Base-by-base conservation (phyloP, 2,797 vertebrate species). In the Molossus molossus region DNA sequence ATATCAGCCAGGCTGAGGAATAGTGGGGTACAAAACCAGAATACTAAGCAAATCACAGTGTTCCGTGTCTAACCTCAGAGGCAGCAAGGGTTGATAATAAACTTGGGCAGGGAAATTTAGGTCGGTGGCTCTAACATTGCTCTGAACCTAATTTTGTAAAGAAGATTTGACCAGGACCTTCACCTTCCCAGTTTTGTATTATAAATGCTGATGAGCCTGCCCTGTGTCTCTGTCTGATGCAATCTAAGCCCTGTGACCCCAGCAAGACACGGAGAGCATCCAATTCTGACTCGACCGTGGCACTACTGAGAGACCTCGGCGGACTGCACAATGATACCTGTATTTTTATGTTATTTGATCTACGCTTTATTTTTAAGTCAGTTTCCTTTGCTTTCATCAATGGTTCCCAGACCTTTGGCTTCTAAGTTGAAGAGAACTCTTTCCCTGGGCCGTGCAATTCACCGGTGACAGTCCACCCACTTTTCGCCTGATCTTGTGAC, bases 321-420 rank as follows among this genome's bases (percentile, higher is more conserved):
- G 1, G 70, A 64, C 0, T 55, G 21, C 55, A 18, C 21, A 37
- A 27, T 3, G 33, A 53, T 29, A 45, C 2, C 23, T 57, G 18
- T 10, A 15, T 40, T 75, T 80, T 48, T 21, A 45, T 83, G 10
- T 58, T 50, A 53, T 57, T 45, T 84, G 57, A 85, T n/a, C 14
- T 65, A 83, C 33, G 67, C 29, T 18, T 86, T 81, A n/a, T 72
- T 89, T 92, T 77, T 65, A 60, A 55, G 14, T 67, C 50, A 45
- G 10, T 65, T 90, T 97, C 25, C 40, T 92, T 82, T 87, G 50
- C 6, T 94, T 64, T 50, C 50, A 62, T 20, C 29, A 33, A 58
- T 87, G 53, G 21, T 84, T 81, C 69, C 86, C 9, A 37, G 12
- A 50, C 48, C n/a, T 15, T 17, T 58, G 27, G 20, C 65, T 96